A percentile compares a stretch with the other conserved stretches of the same genome.
phyloP scores from a whole-genome alignment of 1,140 invertebrate genomes.

The Paraescarpia echinospica region DNA sequence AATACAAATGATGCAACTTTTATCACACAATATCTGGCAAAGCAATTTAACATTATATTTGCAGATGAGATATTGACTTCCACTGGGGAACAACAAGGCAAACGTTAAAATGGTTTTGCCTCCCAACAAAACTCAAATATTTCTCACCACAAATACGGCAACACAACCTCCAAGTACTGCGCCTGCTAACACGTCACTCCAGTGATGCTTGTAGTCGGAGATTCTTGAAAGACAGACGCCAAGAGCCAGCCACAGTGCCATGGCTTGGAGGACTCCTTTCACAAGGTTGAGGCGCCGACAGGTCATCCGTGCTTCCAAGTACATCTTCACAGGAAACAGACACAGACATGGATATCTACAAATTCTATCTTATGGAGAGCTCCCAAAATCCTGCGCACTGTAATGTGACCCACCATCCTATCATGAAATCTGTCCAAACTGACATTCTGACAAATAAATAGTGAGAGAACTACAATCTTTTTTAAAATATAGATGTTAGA shows the following conservation, averaged over 20 bases:
- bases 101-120: not conserved
- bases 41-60: not conserved
- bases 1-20: not conserved
- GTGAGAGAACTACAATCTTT: too few species aligned
- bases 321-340: slow-evolving; percentile 32
- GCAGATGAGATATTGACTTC: not conserved
- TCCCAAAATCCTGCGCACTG: too few species aligned
- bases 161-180: slow-evolving; percentile 65
- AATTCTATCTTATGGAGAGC: not conserved
- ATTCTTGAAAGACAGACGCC: slow-evolving; percentile 66
- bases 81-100: not conserved
- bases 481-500: too few species aligned
- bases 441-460: not conserved
- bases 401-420: too few species aligned
- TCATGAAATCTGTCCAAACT: not conserved
- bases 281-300: slow-evolving; percentile 59
- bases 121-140: not conserved
- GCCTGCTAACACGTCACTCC: slow-evolving; percentile 77
- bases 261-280: slow-evolving; percentile 67
- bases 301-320: slow-evolving; percentile 33
- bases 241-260: slow-evolving; percentile 66
- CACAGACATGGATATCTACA: not conserved
- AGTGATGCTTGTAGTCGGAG: slow-evolving; percentile 95
- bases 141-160: slow-evolving; percentile 57
- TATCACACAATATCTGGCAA: not conserved